Percentiles rank a stretch among this genome's conserved stretches.
These are phyloP conservation scores for Sturnira hondurensis DNA, from an alignment of 2,113 vertebrate species.

Conservation along the genomic window DNA sequence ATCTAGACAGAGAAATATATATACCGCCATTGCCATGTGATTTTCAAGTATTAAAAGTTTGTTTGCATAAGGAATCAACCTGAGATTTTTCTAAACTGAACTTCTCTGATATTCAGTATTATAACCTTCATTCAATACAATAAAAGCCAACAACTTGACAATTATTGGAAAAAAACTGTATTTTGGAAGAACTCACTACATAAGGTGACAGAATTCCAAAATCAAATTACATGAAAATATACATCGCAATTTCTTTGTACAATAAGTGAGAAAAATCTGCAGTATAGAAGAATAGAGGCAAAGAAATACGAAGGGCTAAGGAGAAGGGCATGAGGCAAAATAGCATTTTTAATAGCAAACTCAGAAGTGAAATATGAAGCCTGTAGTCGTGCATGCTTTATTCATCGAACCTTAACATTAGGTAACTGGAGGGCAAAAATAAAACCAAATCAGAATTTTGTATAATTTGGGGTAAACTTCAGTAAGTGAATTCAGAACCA, in stretches of 20 bases:
- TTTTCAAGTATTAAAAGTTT: constrained; percentile 72
- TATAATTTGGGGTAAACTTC: constrained; percentile 74
- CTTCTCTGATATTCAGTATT: constrained; percentile 58
- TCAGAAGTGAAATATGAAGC: constrained; percentile 83
- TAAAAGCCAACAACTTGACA: constrained; percentile 82
- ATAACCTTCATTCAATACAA: constrained; percentile 73
- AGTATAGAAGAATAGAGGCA: constrained; percentile 60
- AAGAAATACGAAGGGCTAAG: constrained; percentile 57
- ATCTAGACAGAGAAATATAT: constrained; percentile 34
- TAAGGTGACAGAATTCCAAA: constrained; percentile 94
- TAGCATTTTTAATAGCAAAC: constrained; percentile 81
- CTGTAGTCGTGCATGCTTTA: constrained; percentile 89
- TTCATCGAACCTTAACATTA: constrained; percentile 84
- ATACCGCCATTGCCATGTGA: constrained; percentile 50
- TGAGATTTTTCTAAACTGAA: constrained; percentile 75
- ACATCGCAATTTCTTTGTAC: constrained; percentile 99
- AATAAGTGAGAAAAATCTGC: constrained; percentile 88
- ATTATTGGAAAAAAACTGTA: constrained; percentile 96
- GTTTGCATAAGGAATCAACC: constrained; percentile 76
- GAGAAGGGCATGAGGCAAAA: constrained; percentile 66
- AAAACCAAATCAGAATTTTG: constrained; percentile 79
- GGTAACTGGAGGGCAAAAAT: constrained; percentile 68
- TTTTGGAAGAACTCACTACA: constrained; percentile 99
- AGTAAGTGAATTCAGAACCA: constrained; percentile 73
- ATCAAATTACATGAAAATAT: constrained; percentile 99